phyloP scores from a whole-genome alignment of 2,797 vertebrate genomes.

The Gadopsis marmoratus region DNA sequence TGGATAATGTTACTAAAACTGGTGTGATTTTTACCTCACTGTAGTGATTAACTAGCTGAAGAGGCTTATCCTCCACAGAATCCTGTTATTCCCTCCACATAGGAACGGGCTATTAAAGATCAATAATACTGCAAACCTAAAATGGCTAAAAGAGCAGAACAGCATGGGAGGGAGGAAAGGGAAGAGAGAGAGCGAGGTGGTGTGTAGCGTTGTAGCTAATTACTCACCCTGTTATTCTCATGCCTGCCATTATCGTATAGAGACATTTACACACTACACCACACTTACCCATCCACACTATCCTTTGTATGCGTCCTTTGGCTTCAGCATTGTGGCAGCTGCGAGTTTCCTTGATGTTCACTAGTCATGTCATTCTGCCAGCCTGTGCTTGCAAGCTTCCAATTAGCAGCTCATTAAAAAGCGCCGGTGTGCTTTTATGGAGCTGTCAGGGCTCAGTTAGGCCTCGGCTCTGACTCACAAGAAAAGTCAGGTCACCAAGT shows the following conservation, averaged over 20 bases:
- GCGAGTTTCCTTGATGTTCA: constrained; percentile 28
- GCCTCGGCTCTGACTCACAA: neutral
- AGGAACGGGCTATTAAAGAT: constrained; percentile 4
- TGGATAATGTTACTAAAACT: neutral
- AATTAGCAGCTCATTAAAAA: constrained; percentile 67
- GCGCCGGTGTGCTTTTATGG: constrained; percentile 32
- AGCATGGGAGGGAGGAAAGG: neutral
- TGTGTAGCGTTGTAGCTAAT: constrained; percentile 49
- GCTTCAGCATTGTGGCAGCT: constrained; percentile 35
- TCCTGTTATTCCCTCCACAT: neutral
- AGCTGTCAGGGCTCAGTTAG: constrained; percentile 9
- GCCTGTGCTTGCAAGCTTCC: constrained; percentile 29
- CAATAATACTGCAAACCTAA: constrained; percentile 12
- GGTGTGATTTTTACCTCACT: neutral
- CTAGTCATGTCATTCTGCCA: constrained; percentile 36
- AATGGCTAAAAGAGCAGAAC: constrained; percentile 24
- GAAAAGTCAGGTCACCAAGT: constrained; percentile 30
- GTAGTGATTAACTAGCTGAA: neutral
- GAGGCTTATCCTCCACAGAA: neutral
- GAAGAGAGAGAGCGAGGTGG: neutral
- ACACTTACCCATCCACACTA: constrained; percentile 14
- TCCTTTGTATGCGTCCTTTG: constrained; percentile 34
- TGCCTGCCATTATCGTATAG: neutral
- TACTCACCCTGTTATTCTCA: constrained; percentile 27
- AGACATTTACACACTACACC: neutral